Evolutionary conservation across 2,113 vertebrate species (phyloP).

Genomic region (Lophura nycthemera): DNA sequence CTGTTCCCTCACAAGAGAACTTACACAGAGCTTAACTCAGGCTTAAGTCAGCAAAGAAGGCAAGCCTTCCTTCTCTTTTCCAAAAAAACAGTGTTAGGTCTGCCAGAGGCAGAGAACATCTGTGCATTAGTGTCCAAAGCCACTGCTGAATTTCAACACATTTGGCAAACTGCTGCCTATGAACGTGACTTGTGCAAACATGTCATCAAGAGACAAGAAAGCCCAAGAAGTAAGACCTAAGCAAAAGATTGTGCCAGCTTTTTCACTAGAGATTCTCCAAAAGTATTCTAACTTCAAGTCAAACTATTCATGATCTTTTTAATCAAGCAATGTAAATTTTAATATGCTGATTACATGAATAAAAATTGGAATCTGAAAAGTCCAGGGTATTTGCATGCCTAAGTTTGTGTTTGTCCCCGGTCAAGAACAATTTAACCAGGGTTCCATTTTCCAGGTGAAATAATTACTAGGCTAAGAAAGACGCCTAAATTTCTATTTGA

Average conservation of each 20-base stretch:
- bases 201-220: neutral
- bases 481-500: neutral
- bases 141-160: slow-evolving; percentile 5
- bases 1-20: neutral
- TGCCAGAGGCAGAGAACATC: slow-evolving; percentile 16
- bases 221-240: neutral
- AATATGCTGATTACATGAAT: neutral
- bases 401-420: neutral
- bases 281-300: neutral
- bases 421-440: neutral
- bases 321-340: slow-evolving; percentile 31
- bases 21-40: neutral
- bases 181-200: neutral
- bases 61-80: neutral
- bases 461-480: neutral
- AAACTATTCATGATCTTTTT: slow-evolving; percentile 22
- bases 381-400: neutral
- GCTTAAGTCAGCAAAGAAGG: neutral
- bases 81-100: neutral
- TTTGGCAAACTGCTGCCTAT: slow-evolving; percentile 21
- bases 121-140: neutral
- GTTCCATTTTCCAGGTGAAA: neutral
- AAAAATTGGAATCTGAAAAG: neutral
- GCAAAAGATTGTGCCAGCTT: neutral
- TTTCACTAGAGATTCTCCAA: slow-evolving; percentile 28